Percentiles rank a stretch among this genome's conserved stretches.
Evolutionary conservation across 2,113 vertebrate species (phyloP).

Genomic region (Murina feae): DNA sequence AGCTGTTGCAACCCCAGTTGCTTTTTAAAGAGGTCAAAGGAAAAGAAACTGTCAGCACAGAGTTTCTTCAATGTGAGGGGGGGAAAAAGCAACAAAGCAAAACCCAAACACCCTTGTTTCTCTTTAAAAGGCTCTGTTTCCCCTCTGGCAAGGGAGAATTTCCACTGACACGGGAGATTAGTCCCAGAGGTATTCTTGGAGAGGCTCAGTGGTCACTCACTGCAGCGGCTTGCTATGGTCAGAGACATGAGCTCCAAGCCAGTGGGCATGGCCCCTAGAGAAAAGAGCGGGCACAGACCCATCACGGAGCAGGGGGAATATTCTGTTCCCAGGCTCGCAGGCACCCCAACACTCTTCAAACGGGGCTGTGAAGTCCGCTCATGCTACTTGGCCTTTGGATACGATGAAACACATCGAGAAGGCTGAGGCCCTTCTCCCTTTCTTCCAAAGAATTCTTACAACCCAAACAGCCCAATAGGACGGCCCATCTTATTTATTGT

Average conservation of each 20-base stretch:
- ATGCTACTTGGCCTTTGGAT: neutral
- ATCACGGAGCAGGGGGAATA: neutral
- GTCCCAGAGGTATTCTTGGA: neutral
- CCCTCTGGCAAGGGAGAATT: neutral
- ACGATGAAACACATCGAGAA: neutral
- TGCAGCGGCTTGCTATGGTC: neutral
- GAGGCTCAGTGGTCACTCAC: neutral
- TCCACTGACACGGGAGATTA: neutral
- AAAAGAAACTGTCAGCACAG: neutral
- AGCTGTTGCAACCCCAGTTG: conserved; percentile 16
- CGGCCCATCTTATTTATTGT: neutral
- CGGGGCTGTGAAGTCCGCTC: neutral
- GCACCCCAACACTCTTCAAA: neutral
- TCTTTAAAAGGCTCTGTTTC: neutral
- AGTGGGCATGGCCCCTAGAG: neutral
- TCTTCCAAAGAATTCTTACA: neutral
- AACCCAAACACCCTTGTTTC: neutral
- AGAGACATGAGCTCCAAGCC: neutral
- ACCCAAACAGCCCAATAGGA: neutral
- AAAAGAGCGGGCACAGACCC: neutral
- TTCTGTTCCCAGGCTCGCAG: neutral
- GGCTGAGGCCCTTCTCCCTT: neutral
- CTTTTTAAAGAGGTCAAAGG: conserved; percentile 10
- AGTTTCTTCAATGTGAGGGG: neutral
- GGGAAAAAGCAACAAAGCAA: neutral